Conservation (phyloP, 2,888 invertebrate species). For the Scaptomyza tumidula region DNA sequence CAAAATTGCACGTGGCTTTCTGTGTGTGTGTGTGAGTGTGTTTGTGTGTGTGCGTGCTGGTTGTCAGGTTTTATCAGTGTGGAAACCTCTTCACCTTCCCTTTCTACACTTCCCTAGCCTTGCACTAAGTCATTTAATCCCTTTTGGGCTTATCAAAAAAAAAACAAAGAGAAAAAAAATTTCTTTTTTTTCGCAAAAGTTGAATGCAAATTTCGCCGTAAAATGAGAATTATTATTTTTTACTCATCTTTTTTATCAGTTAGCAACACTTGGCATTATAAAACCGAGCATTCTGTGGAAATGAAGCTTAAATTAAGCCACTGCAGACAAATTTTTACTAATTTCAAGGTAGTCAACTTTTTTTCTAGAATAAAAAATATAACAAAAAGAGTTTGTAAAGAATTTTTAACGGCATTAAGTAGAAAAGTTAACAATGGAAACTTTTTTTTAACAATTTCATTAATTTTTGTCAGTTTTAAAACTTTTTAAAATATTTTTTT, state of each 20-base stretch:
- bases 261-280: slow-evolving; percentile 2
- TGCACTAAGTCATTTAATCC: slow-evolving; percentile 52
- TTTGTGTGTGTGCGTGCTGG: slow-evolving; percentile 28
- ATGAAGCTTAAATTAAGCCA: background rate
- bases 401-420: too few relatives aligned
- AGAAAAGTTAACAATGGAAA: too few relatives aligned
- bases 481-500: too few relatives aligned
- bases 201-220: slow-evolving; percentile 2
- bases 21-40: slow-evolving; percentile 10
- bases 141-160: slow-evolving; percentile 51
- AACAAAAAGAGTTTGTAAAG: too few relatives aligned
- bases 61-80: slow-evolving; percentile 61
- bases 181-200: slow-evolving; percentile 9
- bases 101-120: background rate
- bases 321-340: too few relatives aligned
- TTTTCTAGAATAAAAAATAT: too few relatives aligned
- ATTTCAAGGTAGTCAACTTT: too few relatives aligned
- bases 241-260: background rate
- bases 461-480: too few relatives aligned
- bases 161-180: slow-evolving; percentile 24
- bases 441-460: too few relatives aligned
- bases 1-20: slow-evolving; percentile 47
- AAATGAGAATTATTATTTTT: background rate
- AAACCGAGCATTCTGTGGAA: background rate
- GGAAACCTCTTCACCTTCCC: background rate